Conservation (phyloP, 2,113 vertebrate species). For the Martes martes region DNA sequence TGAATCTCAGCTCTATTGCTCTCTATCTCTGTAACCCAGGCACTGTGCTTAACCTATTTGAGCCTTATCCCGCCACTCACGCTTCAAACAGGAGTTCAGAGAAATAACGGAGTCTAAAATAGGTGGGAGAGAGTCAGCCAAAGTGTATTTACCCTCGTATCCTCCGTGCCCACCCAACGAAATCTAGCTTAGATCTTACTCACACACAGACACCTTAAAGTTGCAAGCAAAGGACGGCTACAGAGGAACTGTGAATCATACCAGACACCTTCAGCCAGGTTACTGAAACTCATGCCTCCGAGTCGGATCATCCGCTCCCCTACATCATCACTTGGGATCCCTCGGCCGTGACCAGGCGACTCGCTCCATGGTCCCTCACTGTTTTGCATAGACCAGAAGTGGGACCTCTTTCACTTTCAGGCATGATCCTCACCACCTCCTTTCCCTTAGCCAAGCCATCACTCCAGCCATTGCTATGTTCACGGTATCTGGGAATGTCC, state of each 20-base stretch:
- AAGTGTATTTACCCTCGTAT: neutral
- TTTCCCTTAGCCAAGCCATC: neutral
- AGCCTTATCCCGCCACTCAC: neutral
- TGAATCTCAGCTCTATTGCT: neutral
- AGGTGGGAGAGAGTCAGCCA: neutral
- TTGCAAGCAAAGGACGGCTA: neutral
- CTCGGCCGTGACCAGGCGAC: neutral
- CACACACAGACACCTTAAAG: neutral
- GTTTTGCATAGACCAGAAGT: neutral
- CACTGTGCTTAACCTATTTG: neutral
- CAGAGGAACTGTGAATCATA: neutral
- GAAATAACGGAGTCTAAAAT: neutral
- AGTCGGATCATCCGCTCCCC: accelerated
- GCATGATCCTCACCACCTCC: neutral
- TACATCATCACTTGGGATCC: neutral
- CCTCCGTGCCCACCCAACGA: neutral
- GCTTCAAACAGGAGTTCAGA: neutral
- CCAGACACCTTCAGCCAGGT: neutral
- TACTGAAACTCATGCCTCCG: neutral
- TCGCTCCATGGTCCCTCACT: too few species aligned
- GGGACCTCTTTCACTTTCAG: neutral
- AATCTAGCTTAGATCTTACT: neutral
- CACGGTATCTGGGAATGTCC: neutral
- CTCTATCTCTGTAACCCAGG: neutral
- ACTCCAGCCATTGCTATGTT: neutral